Evolutionary conservation across 1,140 invertebrate genomes (phyloP).

Genomic region (Ooceraea biroi): DNA sequence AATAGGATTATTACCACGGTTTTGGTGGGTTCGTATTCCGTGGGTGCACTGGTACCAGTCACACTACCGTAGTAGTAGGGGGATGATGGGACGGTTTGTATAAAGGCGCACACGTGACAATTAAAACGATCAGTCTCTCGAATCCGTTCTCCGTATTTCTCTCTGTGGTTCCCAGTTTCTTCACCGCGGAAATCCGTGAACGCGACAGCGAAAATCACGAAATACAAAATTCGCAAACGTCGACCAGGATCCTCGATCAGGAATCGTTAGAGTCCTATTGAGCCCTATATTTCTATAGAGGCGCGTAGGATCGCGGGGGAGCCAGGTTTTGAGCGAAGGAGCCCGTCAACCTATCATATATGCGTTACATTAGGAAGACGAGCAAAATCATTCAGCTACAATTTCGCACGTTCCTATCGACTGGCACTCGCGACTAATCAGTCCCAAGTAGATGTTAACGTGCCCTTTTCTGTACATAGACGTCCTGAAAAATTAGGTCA

Average conservation of each 20-base stretch:
- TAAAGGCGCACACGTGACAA: slow-evolving; percentile 80
- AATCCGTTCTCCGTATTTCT: slow-evolving; percentile 71
- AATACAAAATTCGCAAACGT: neutral
- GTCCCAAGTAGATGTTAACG: neutral
- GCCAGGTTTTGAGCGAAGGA: neutral
- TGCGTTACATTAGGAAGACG: slow-evolving; percentile 85
- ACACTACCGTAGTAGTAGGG: slow-evolving; percentile 69
- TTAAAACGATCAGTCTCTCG: slow-evolving; percentile 82
- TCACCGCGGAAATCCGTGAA: slow-evolving; percentile 11
- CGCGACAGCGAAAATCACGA: neutral
- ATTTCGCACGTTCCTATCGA: slow-evolving; percentile 85
- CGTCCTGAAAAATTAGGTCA: slow-evolving; percentile 10
- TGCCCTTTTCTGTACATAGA: slow-evolving; percentile 10
- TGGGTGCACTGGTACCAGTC: slow-evolving; percentile 12
- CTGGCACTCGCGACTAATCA: slow-evolving; percentile 22
- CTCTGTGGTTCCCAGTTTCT: neutral
- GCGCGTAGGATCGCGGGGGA: neutral
- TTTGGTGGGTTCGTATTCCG: slow-evolving; percentile 46
- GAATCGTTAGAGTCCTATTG: neutral
- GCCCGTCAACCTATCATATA: slow-evolving; percentile 75
- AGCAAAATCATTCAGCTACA: slow-evolving; percentile 87
- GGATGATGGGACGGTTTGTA: slow-evolving; percentile 72
- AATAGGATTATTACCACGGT: slow-evolving; percentile 31
- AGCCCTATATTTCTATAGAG: neutral
- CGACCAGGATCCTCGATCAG: neutral